These are phyloP conservation scores for Ruditapes philippinarum DNA, from an alignment of 1,140 invertebrate species.

Conservation along the genomic window DNA sequence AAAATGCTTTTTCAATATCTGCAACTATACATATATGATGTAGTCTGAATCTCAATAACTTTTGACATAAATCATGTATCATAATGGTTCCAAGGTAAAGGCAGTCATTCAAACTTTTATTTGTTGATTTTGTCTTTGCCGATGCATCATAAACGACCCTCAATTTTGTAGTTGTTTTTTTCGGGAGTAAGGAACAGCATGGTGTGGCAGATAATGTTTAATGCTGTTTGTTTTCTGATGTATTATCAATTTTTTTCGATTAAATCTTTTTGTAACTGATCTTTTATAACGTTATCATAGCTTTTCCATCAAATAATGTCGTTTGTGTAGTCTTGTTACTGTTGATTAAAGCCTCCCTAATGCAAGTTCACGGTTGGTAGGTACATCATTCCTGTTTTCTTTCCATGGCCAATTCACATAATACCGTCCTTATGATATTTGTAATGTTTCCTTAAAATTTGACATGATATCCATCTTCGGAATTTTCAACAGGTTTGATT, in stretches of 20 bases:
- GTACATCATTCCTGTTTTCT: background rate
- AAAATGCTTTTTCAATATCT: background rate
- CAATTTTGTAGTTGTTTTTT: slow-evolving; percentile 3
- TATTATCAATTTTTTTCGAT: no score
- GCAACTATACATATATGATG: background rate
- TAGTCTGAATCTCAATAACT: background rate
- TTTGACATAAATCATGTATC: no score
- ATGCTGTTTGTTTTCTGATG: no score
- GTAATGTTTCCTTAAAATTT: slow-evolving; percentile 15
- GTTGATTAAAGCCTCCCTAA: background rate
- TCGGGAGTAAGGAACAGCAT: background rate
- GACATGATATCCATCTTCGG: background rate
- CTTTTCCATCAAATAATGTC: background rate
- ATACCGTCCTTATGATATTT: background rate
- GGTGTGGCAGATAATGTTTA: background rate
- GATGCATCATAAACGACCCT: no score
- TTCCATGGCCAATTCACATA: background rate
- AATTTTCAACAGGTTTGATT: background rate
- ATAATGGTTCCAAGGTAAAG: no score
- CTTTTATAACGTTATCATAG: background rate
- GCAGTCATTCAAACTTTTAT: no score
- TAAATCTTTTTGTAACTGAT: background rate
- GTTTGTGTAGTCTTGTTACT: background rate
- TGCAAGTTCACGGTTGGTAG: background rate
- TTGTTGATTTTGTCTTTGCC: no score